Conservation (phyloP, 1,140 invertebrate species). For the Sitodiplosis mosellana region DNA sequence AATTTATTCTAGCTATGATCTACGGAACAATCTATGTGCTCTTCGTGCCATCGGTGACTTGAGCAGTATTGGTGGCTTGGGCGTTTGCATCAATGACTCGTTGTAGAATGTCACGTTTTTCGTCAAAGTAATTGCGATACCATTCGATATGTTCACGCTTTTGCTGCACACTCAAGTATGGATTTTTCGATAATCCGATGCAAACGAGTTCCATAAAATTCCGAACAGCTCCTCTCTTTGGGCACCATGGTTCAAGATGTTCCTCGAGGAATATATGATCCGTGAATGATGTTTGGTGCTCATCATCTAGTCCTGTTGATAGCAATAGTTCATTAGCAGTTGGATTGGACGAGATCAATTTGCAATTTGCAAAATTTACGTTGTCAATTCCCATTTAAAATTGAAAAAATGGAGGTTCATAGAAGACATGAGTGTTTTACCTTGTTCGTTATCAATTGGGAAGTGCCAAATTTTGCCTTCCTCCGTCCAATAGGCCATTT, state of each 20-base stretch:
- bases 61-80: too few relatives aligned
- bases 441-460: slow-evolving; percentile 95
- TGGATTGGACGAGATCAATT: not conserved
- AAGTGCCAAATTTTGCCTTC: slow-evolving; percentile 92
- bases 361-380: too few relatives aligned
- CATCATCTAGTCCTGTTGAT: slow-evolving; percentile 52
- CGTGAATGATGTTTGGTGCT: slow-evolving; percentile 62
- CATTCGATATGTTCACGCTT: slow-evolving; percentile 83
- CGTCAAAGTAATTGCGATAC: slow-evolving; percentile 28
- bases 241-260: slow-evolving; percentile 75
- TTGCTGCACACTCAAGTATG: slow-evolving; percentile 69
- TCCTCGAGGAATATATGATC: slow-evolving; percentile 87
- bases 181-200: slow-evolving; percentile 86
- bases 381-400: not conserved
- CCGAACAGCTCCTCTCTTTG: slow-evolving; percentile 66
- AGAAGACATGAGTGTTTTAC: slow-evolving; percentile 28
- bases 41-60: too few relatives aligned
- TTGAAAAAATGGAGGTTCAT: not conserved
- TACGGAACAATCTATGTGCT: too few relatives aligned
- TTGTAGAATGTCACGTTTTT: too few relatives aligned
- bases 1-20: too few relatives aligned
- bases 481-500: slow-evolving; percentile 87
- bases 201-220: slow-evolving; percentile 96
- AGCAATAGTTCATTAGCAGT: too few relatives aligned
- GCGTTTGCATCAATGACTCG: too few relatives aligned